These are phyloP conservation scores for Danaus melanippus DNA, from an alignment of 1,140 invertebrate genomes.

Conservation along the genomic window DNA sequence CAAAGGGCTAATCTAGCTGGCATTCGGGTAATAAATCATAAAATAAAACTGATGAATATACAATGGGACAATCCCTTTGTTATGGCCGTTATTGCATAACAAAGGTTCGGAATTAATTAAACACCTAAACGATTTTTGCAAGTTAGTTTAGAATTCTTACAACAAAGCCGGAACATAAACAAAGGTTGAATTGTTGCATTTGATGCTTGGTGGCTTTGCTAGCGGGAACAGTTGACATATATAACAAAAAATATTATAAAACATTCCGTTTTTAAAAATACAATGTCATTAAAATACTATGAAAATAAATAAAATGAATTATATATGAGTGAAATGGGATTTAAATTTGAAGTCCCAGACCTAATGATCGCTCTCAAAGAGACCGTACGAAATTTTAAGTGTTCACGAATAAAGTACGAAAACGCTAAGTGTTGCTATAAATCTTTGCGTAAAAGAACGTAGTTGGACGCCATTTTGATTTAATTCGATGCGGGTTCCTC, in stretches of 20 bases:
- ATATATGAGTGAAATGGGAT: constrained; percentile 1
- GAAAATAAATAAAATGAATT: not conserved
- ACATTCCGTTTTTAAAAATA: too few relatives aligned
- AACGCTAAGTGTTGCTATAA: constrained; percentile 51
- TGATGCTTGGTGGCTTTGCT: constrained; percentile 13
- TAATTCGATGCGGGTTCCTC: constrained; percentile 35
- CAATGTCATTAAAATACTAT: too few relatives aligned
- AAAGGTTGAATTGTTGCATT: constrained; percentile 13
- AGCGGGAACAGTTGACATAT: constrained; percentile 7
- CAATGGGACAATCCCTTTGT: constrained; percentile 29
- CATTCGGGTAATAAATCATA: too few relatives aligned
- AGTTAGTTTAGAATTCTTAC: constrained; percentile 34
- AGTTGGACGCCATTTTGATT: constrained; percentile 22
- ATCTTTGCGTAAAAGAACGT: constrained; percentile 45
- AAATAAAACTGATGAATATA: not conserved
- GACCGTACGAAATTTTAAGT: constrained; percentile 37
- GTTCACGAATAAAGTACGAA: constrained; percentile 34
- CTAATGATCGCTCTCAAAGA: constrained; percentile 18
- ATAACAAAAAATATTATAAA: too few relatives aligned
- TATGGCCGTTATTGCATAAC: constrained; percentile 23
- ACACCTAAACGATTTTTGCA: constrained; percentile 34
- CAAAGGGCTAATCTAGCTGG: too few relatives aligned
- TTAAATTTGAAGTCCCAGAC: constrained; percentile 5
- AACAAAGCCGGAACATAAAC: constrained; percentile 21
- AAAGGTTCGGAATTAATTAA: constrained; percentile 53